A percentile compares a stretch with the other conserved stretches of the same genome.
Conservation (phyloP, 2,888 invertebrate species). For the Spodoptera littoralis region DNA sequence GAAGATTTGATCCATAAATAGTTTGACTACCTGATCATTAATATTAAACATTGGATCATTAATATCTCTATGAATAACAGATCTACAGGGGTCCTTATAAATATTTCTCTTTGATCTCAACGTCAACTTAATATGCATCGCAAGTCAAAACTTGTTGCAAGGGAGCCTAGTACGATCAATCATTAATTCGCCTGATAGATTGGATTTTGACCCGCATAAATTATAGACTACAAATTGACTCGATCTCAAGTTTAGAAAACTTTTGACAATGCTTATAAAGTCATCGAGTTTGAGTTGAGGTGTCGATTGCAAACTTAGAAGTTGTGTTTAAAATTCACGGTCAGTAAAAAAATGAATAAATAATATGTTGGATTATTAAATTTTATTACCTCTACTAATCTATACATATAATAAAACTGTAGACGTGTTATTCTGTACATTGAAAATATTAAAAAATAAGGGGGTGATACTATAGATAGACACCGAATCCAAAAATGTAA, state of each 20-base stretch:
- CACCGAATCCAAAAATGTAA: too few relatives aligned
- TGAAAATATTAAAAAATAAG: too few relatives aligned
- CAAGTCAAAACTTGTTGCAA: slow-evolving; percentile 58
- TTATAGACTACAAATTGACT: slow-evolving; percentile 62
- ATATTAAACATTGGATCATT: slow-evolving; percentile 30
- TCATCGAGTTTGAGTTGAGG: slow-evolving; percentile 55
- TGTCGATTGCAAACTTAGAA: slow-evolving; percentile 58
- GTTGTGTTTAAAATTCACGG: neutral
- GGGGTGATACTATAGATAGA: too few relatives aligned
- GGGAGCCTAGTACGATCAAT: slow-evolving; percentile 64
- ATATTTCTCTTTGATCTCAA: slow-evolving; percentile 22
- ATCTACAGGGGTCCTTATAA: slow-evolving; percentile 16
- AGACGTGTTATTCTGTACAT: too few relatives aligned
- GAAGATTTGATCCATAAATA: too few relatives aligned
- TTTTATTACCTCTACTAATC: too few relatives aligned
- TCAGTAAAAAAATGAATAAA: neutral
- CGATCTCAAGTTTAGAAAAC: slow-evolving; percentile 59
- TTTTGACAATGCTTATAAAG: slow-evolving; percentile 62
- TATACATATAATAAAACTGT: too few relatives aligned
- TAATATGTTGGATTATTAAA: too few relatives aligned
- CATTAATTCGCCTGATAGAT: slow-evolving; percentile 68
- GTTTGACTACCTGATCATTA: neutral
- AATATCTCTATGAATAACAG: slow-evolving; percentile 36
- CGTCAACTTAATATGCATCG: slow-evolving; percentile 59
- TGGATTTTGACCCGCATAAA: slow-evolving; percentile 68